Percentiles rank a stretch among this genome's conserved stretches.
These are phyloP conservation scores for Troglohyphantes excavatus DNA, from an alignment of 2,888 invertebrate species.

Conservation along the genomic window DNA sequence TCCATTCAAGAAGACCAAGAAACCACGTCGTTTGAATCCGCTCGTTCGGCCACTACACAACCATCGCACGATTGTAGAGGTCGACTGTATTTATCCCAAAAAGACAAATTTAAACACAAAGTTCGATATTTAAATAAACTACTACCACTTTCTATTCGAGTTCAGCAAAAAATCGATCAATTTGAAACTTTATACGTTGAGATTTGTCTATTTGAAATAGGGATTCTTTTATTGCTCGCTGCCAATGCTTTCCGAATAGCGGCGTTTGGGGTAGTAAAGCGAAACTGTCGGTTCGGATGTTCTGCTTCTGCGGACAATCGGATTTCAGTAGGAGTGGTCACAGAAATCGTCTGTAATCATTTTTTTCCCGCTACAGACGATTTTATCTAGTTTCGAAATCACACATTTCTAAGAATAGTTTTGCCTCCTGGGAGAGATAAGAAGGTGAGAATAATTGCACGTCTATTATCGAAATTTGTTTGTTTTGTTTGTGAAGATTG, in stretches of 20 bases:
- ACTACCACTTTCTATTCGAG: neutral
- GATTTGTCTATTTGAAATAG: neutral
- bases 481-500: neutral
- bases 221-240: conserved; percentile 68
- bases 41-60: conserved; percentile 43
- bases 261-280: conserved; percentile 42
- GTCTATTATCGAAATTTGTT: conserved; percentile 13
- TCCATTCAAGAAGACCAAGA: conserved; percentile 53
- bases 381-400: conserved; percentile 45
- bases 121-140: neutral
- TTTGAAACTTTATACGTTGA: neutral
- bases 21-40: conserved; percentile 51
- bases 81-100: conserved; percentile 27
- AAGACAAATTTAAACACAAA: neutral
- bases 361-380: neutral
- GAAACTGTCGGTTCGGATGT: conserved; percentile 19
- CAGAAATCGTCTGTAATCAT: conserved; percentile 15
- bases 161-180: neutral
- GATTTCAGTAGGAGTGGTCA: conserved; percentile 44
- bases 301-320: conserved; percentile 34
- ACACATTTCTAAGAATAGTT: conserved; percentile 41
- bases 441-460: conserved; percentile 59
- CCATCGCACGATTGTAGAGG: conserved; percentile 31
- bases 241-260: conserved; percentile 38
- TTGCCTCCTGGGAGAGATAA: conserved; percentile 15